Conservation (phyloP, 1,140 invertebrate species). For the Brachionus sp. region DNA sequence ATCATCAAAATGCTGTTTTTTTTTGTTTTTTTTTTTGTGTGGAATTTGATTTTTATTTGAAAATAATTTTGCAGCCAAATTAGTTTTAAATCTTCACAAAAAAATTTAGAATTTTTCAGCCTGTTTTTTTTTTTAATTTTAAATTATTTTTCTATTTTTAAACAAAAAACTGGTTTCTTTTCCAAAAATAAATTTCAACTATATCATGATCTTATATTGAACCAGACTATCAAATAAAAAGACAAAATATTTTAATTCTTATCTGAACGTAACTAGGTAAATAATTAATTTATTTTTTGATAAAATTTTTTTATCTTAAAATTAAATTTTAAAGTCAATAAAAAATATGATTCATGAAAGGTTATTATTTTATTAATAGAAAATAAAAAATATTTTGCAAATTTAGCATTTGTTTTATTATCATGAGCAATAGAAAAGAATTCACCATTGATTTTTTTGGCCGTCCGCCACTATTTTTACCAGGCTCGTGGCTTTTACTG, state of each 20-base stretch:
- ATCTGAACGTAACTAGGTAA: conserved; percentile 1
- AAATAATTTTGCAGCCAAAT: too few relatives aligned
- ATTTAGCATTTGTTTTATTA: neutral
- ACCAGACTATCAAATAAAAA: neutral
- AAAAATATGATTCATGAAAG: neutral
- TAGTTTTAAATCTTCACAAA: too few relatives aligned
- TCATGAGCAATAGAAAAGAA: neutral
- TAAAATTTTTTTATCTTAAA: neutral
- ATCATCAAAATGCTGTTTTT: too few relatives aligned
- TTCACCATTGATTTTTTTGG: conserved; percentile 27
- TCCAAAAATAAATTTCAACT: neutral
- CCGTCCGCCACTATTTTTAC: conserved; percentile 30
- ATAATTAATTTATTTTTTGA: neutral
- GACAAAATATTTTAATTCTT: neutral
- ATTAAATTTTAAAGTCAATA: neutral
- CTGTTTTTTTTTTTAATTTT: too few relatives aligned
- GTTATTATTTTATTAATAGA: neutral
- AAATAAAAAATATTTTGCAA: neutral
- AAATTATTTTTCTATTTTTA: neutral
- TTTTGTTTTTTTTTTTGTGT: neutral
- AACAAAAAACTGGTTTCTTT: neutral
- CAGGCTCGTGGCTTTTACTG: conserved; percentile 42
- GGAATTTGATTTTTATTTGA: neutral
- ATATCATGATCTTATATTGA: neutral
- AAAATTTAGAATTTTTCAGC: too few relatives aligned